phyloP scores from a whole-genome alignment of 2,113 vertebrate species.

The cat (Felis catus) region F.catus_Fca126_mat1.0 CM031417.1:63450501-63451000 shows the following conservation, averaged over 20 bases:
- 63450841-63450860: neutral
- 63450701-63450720: neutral
- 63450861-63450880: neutral
- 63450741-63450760: neutral
- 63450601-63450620: neutral
- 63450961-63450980: neutral
- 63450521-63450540: neutral
- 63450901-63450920: neutral
- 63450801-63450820: neutral
- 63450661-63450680: neutral
- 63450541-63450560: neutral
- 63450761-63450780: neutral
- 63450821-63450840: neutral
- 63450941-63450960: neutral
- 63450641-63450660: neutral
- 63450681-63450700: neutral
- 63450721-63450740: neutral
- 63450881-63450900: neutral
- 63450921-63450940: neutral
- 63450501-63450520: neutral
- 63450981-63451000: neutral
- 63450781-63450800: neutral
- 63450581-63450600: neutral
- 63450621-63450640: neutral
- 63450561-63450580: neutral